Evolutionary conservation across 1,140 invertebrate species (phyloP).

Genomic region (Anthonomus grandis): DNA sequence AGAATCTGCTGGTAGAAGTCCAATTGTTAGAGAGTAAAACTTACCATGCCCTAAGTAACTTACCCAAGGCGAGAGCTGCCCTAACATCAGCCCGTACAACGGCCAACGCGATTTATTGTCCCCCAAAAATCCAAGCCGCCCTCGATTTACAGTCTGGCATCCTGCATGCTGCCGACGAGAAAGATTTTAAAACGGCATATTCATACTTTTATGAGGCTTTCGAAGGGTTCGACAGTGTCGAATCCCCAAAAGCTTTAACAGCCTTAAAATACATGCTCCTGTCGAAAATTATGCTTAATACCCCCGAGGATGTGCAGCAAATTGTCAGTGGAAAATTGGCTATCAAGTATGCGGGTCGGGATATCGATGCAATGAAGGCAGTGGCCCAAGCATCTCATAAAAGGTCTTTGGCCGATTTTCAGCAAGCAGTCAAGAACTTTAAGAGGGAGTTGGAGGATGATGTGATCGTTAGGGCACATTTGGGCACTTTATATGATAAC

Average conservation of each 20-base stretch:
- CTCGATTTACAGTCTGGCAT: slow-evolving; percentile 98
- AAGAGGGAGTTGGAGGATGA: slow-evolving; percentile 92
- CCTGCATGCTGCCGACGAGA: slow-evolving; percentile 97
- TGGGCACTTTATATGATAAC: slow-evolving; percentile 95
- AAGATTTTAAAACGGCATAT: slow-evolving; percentile 99
- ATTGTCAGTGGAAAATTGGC: slow-evolving; percentile 96
- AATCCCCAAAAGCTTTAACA: slow-evolving; percentile 85
- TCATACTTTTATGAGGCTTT: slow-evolving; percentile 99
- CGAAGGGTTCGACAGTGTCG: slow-evolving; percentile 97
- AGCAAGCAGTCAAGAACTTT: slow-evolving; percentile 80
- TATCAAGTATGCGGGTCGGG: slow-evolving; percentile 91
- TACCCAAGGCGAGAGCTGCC: slow-evolving; percentile 95
- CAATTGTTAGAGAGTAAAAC: slow-evolving; percentile 98
- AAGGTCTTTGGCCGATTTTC: slow-evolving; percentile 94
- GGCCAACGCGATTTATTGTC: slow-evolving; percentile 98
- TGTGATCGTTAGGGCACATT: slow-evolving; percentile 92
- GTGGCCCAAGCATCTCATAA: slow-evolving; percentile 95
- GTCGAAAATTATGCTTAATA: slow-evolving; percentile 97
- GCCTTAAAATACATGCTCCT: slow-evolving; percentile 99
- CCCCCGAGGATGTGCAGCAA: slow-evolving; percentile 92
- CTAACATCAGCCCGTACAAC: slow-evolving; percentile 97
- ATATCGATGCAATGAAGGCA: slow-evolving; percentile 97
- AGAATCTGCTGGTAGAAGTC: slow-evolving; percentile 95
- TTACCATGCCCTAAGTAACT: slow-evolving; percentile 95
- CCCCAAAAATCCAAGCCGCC: slow-evolving; percentile 95